Evolutionary conservation across 2,797 vertebrate species (phyloP), one percentile per base, ranked within the genome.

Genomic region (Tapirus indicus): DNA sequence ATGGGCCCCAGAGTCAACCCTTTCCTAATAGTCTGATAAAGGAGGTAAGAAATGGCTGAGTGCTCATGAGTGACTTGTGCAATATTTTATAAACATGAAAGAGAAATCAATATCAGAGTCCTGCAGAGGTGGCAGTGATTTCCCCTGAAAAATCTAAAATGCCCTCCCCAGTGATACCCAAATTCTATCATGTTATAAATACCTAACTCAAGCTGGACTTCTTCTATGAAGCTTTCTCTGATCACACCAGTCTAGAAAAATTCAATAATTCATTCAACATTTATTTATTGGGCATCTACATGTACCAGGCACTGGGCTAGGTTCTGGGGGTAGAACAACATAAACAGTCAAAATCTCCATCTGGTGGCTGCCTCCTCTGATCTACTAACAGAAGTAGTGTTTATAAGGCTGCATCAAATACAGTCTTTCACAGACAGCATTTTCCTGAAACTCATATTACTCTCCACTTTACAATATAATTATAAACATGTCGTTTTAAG

Each of bases 1-100:
- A 18, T 1, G 11, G 60, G 27, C 16, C 58, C 69, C 69, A 91
- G 38, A 85, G 38, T 94, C 74, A 95, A 88, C 49, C 21, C 84
- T 90, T 88, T 32, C 54, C 68, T 90, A 95, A 95, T 25, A 68
- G 82, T 69, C 60, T 91, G 87, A 96, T 88, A 95, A 96, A 97
- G 92, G 14, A 85, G 23, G 69, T 74, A 94, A 93, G 87, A 96
- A 97, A 95, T 49, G 44, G 68, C 56, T 89, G 66, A 79, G 35
- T 84, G 83, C 64, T 89, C 58, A 38, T 41, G 83, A 95, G 62
- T 87, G 25, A 75, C 54, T 83, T 64, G 17, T 56, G 62, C 54
- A 84, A 54, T 97, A 97, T 58, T 96, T 97, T 91, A 95, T 54
- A 91, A 94, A 91, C 78, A 80, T 3, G 8, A 95, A 96, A 93